Base-by-base conservation (phyloP, 1,140 invertebrate genomes). In the Brachionus paranguensis region DNA sequence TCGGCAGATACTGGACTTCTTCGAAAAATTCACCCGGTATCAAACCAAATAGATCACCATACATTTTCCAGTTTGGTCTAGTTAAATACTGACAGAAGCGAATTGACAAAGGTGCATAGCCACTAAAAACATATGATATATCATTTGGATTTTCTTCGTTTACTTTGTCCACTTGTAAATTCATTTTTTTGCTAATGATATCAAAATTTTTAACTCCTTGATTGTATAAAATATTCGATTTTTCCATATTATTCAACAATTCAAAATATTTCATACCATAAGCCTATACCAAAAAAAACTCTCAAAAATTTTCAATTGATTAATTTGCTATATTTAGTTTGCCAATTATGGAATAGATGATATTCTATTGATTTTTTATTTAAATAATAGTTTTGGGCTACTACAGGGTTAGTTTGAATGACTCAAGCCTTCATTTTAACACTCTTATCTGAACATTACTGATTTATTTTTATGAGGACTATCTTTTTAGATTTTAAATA, bases 101-200 rank as follows among this genome's bases (percentile, higher is more conserved):
- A 1, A 96, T 93, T 86, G 94, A 96, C n/a, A 98, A 86, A 0
- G 96, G 96, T 0, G 96, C 95, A 89, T 97, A 99, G 14, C 90
- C 87, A 85, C 93, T 95, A 89, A 95, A 94, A 37, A 98, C 94
- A 88, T 96, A 98, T 85, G 95, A 94, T 72, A 97, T 96, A 87
- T 98, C 95, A 85, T 93, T 94, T 0, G 94, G 94, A 85, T 93
- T 91, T 88, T 90, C 85, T 8, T 86, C 84, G 68, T 60, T 70
- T 3, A 76, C 64, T n/a, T 65, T 84, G 24, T 65, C 84, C 33
- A 47, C 78, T 14, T 53, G 14, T 37, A 81, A 83, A 84, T 72
- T 68, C 53, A 84, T 43, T 43, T 83, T 83, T 83, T 83, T 50
- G 24, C 50, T n/a, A 17, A 81, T 3, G 11, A 11, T 47, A 45